Conservation (phyloP, 1,140 invertebrate genomes). For the Stratiolaelaps scimitus region DNA sequence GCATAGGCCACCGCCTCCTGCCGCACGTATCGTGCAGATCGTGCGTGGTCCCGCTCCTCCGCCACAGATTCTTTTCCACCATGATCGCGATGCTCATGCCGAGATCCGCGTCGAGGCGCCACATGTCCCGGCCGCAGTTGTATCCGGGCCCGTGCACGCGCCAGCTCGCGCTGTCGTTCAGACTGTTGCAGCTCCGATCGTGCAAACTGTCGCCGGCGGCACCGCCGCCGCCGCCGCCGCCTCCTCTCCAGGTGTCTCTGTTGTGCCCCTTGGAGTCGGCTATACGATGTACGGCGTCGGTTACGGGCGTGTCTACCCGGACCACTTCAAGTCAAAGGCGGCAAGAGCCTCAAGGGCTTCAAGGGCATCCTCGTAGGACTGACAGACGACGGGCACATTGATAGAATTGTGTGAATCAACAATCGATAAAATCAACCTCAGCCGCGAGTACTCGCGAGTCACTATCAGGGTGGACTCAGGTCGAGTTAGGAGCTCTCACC, state of each 20-base stretch:
- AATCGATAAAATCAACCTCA: too few relatives aligned
- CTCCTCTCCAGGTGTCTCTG: neutral
- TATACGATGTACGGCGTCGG: conserved; percentile 25
- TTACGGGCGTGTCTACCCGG: neutral
- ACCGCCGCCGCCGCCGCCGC: neutral
- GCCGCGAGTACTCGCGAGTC: too few relatives aligned
- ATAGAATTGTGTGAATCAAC: too few relatives aligned
- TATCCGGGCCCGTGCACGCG: neutral
- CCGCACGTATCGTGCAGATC: conserved; percentile 23
- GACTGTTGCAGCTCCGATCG: conserved; percentile 6
- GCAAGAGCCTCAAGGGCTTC: neutral
- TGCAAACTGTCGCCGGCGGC: neutral
- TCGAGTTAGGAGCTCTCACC: neutral
- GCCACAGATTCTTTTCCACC: conserved; percentile 8
- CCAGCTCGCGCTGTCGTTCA: neutral
- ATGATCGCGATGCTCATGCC: neutral
- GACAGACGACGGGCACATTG: too few relatives aligned
- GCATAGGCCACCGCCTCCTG: conserved; percentile 6
- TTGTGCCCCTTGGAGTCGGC: neutral
- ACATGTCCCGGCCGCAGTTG: neutral
- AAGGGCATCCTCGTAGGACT: too few relatives aligned
- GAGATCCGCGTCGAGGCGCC: conserved; percentile 2
- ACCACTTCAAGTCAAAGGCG: neutral
- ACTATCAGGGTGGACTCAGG: too few relatives aligned
- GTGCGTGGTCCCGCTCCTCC: conserved; percentile 18